Conservation (phyloP, 2,888 invertebrate species). For the Apodemia hepburni region DNA sequence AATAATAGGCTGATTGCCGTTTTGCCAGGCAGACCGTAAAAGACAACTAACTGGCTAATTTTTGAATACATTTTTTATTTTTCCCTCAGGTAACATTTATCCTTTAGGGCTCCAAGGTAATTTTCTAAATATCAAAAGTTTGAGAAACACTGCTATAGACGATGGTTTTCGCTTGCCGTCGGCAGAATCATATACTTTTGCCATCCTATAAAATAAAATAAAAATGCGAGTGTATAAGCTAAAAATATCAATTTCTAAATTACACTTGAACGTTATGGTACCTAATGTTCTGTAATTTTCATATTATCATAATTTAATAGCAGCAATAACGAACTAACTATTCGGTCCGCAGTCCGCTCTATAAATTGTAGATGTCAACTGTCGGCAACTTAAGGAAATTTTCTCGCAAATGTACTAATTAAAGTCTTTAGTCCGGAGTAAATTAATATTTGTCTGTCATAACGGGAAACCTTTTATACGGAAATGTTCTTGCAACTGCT, state of each 20-base stretch:
- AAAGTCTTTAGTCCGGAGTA: conserved; percentile 65
- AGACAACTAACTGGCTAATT: too few relatives aligned
- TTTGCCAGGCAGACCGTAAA: too few relatives aligned
- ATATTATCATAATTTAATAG: conserved; percentile 67
- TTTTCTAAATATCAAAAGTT: too few relatives aligned
- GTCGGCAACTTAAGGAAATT: conserved; percentile 70
- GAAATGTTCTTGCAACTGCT: not conserved
- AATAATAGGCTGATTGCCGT: too few relatives aligned
- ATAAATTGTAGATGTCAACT: conserved; percentile 77
- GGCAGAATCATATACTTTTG: too few relatives aligned
- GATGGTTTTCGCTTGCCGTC: too few relatives aligned
- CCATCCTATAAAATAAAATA: too few relatives aligned
- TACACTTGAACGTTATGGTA: conserved; percentile 12
- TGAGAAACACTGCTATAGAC: too few relatives aligned
- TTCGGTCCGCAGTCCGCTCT: conserved; percentile 60
- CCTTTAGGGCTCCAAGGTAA: too few relatives aligned
- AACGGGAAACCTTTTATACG: not conserved
- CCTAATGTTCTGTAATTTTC: conserved; percentile 42
- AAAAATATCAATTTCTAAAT: not conserved
- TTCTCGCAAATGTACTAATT: conserved; percentile 71
- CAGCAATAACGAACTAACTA: conserved; percentile 69
- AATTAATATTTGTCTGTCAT: conserved; percentile 67
- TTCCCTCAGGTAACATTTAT: too few relatives aligned
- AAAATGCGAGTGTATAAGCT: too few relatives aligned
- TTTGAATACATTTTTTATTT: too few relatives aligned